phyloP scores from a whole-genome alignment of 2,797 vertebrate species.

The Spea hammondii region DNA sequence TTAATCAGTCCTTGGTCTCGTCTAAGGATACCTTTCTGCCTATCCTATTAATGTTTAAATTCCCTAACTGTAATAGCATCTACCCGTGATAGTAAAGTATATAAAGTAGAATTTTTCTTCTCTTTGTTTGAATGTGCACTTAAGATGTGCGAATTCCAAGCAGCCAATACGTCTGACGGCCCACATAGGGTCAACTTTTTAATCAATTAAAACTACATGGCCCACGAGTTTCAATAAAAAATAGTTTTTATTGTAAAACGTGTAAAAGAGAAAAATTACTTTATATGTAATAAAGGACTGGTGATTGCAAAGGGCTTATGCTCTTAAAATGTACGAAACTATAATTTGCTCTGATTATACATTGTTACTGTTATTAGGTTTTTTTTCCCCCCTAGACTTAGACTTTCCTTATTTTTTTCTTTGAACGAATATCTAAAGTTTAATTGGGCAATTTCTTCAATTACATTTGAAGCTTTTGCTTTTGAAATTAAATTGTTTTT shows the following conservation, averaged over 20 bases:
- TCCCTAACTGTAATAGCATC: too few relatives aligned
- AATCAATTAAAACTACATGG: constrained; percentile 2
- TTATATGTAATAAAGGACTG: constrained; percentile 7
- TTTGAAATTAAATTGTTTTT: not conserved
- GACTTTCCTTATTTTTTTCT: constrained; percentile 7
- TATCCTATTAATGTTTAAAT: too few relatives aligned
- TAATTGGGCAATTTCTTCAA: not conserved
- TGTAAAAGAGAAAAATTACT: constrained; percentile 3
- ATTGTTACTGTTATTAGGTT: constrained; percentile 27
- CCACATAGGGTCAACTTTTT: not conserved
- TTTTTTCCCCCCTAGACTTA: not conserved
- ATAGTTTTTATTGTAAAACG: not conserved
- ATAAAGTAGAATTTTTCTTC: too few relatives aligned
- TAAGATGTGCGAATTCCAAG: too few relatives aligned
- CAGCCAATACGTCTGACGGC: too few relatives aligned
- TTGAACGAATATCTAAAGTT: constrained; percentile 1
- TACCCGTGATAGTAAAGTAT: too few relatives aligned
- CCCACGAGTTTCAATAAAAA: not conserved
- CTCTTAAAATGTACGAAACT: not conserved
- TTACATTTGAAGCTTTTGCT: not conserved
- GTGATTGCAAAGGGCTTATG: not conserved
- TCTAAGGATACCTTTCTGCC: too few relatives aligned
- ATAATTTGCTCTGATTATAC: constrained; percentile 26
- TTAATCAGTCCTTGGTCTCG: too few relatives aligned
- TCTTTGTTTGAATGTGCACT: too few relatives aligned